Evolutionary conservation across 2,113 vertebrate genomes (phyloP).

Genomic region (Indicator indicator): DNA sequence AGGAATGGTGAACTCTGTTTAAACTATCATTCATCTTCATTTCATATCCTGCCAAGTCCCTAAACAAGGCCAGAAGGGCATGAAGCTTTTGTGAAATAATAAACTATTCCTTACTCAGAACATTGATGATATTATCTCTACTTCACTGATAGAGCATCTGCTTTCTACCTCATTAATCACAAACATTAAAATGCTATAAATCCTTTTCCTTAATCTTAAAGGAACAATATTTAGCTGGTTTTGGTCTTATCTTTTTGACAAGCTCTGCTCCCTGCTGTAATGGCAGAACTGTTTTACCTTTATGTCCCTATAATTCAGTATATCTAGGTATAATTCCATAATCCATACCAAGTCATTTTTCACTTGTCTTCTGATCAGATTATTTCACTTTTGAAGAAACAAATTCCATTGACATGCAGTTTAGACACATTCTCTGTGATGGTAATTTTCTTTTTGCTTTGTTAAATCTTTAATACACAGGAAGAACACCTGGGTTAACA

Average conservation of each 20-base stretch:
- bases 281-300: background rate
- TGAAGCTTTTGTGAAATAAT: slow-evolving; percentile 41
- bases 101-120: slow-evolving; percentile 45
- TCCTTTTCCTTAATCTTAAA: background rate
- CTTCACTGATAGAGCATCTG: slow-evolving; percentile 37
- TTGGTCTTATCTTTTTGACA: slow-evolving; percentile 4
- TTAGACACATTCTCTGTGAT: background rate
- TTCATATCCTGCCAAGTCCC: slow-evolving; percentile 52
- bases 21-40: slow-evolving; percentile 65
- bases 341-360: background rate
- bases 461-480: background rate
- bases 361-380: background rate
- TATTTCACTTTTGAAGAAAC: background rate
- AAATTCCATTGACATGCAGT: background rate
- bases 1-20: slow-evolving; percentile 44
- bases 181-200: slow-evolving; percentile 20
- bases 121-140: background rate
- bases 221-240: slow-evolving; percentile 33
- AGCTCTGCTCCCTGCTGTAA: background rate
- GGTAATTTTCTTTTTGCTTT: background rate
- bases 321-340: background rate
- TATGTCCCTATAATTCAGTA: background rate
- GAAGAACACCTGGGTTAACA: background rate
- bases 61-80: slow-evolving; percentile 63
- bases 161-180: slow-evolving; percentile 57